Evolutionary conservation across 2,797 vertebrate species (phyloP).

Genomic region (Cyprinodon diabolis): DNA sequence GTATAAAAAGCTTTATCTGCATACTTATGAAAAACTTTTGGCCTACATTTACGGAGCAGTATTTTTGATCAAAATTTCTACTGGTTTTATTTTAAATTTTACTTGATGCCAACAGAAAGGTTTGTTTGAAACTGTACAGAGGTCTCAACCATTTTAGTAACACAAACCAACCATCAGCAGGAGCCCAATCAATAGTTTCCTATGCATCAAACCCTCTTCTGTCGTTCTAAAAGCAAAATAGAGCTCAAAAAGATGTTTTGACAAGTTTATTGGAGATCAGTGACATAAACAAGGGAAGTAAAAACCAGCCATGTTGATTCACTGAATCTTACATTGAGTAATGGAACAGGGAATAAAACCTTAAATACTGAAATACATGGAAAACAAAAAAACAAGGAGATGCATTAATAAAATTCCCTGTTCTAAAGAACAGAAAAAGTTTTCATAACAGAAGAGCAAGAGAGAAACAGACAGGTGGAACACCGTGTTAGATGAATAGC

Average conservation of each 20-base stretch:
- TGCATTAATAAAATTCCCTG: background rate
- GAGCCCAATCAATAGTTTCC: background rate
- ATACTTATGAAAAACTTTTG: too few relatives aligned
- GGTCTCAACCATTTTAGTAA: background rate
- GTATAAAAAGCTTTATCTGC: too few relatives aligned
- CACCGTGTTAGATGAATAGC: background rate
- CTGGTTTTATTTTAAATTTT: background rate
- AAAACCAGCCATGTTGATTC: constrained; percentile 8
- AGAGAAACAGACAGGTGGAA: background rate
- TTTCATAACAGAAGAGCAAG: background rate
- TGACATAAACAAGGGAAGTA: constrained; percentile 18
- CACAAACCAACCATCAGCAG: background rate
- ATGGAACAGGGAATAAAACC: constrained; percentile 13
- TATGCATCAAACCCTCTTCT: constrained; percentile 35
- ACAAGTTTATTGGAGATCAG: constrained; percentile 62
- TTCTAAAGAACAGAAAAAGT: constrained; percentile 23
- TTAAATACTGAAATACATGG: constrained; percentile 10
- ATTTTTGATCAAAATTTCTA: background rate
- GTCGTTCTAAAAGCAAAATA: constrained; percentile 1
- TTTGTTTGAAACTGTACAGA: background rate
- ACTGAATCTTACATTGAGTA: background rate
- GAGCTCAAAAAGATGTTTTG: constrained; percentile 2
- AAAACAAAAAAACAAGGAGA: constrained; percentile 5
- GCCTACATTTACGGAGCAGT: too few relatives aligned
- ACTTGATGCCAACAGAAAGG: background rate